These are phyloP conservation scores for Parelbella ahira DNA, from an alignment of 2,888 invertebrate species.

Conservation along the genomic window DNA sequence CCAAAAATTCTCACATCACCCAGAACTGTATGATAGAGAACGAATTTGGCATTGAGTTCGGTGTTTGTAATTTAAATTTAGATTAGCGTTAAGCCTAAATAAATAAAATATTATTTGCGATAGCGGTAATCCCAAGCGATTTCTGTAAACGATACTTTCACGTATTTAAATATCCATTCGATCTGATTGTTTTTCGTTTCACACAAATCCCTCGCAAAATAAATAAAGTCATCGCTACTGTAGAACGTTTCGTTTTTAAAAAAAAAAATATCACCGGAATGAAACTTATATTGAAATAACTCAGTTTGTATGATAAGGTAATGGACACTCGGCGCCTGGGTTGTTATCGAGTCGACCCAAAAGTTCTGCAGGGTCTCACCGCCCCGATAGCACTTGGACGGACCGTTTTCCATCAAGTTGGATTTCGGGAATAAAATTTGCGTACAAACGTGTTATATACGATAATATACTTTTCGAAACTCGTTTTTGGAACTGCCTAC, in stretches of 20 bases:
- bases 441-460: constrained; percentile 70
- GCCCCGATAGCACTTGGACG: constrained; percentile 52
- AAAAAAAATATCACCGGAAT: too few relatives aligned
- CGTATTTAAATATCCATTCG: constrained; percentile 44
- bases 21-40: too few relatives aligned
- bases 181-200: constrained; percentile 47
- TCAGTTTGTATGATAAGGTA: constrained; percentile 50
- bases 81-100: too few relatives aligned
- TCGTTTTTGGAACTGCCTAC: constrained; percentile 51
- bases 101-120: constrained; percentile 15
- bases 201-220: constrained; percentile 34
- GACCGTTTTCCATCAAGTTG: constrained; percentile 66
- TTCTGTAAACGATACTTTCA: constrained; percentile 41
- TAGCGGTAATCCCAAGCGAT: constrained; percentile 32
- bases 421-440: constrained; percentile 71
- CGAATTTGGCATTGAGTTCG: too few relatives aligned
- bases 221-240: constrained; percentile 30
- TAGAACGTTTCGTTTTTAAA: constrained; percentile 25
- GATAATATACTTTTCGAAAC: constrained; percentile 52
- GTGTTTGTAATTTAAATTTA: too few relatives aligned
- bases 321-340: constrained; percentile 40
- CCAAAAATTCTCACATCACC: too few relatives aligned
- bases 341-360: constrained; percentile 68
- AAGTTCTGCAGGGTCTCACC: constrained; percentile 52
- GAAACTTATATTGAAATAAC: constrained; percentile 20